Conservation (phyloP, 2,113 vertebrate genomes). For the Nerophis ophidion region DNA sequence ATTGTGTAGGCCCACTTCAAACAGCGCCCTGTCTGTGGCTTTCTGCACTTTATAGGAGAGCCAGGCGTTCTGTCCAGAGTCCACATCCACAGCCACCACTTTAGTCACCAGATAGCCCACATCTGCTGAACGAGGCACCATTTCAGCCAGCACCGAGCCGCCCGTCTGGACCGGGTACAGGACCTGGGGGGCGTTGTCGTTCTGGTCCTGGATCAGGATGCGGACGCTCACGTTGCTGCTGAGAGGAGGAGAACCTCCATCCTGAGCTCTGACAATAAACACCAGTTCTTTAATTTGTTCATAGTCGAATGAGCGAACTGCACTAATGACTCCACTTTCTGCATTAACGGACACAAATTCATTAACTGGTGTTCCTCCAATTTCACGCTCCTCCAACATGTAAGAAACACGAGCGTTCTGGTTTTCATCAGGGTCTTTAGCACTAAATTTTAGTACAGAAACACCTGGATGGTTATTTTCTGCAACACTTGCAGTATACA, state of each 20-base stretch:
- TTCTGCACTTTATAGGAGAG: not conserved
- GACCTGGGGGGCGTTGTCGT: constrained; percentile 3
- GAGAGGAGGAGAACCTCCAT: constrained; percentile 37
- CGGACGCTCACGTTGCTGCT: constrained; percentile 11
- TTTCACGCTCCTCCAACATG: constrained; percentile 37
- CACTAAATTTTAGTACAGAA: constrained; percentile 14
- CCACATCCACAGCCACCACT: constrained; percentile 1
- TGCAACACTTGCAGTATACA: constrained; percentile 17
- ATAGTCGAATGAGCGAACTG: constrained; percentile 61
- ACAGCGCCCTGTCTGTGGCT: not conserved
- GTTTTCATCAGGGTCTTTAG: constrained; percentile 29
- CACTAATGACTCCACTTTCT: constrained; percentile 55
- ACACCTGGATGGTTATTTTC: constrained; percentile 44
- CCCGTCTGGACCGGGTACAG: constrained; percentile 3
- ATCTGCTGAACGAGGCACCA: not conserved
- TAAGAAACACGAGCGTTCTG: constrained; percentile 68
- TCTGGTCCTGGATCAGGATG: not conserved
- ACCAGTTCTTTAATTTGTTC: constrained; percentile 47
- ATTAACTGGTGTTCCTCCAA: constrained; percentile 21
- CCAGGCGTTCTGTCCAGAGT: not conserved
- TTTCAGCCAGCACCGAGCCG: not conserved
- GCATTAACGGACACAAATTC: constrained; percentile 63
- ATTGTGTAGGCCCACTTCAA: too few relatives aligned
- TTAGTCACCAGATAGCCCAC: not conserved
- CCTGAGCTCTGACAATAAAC: constrained; percentile 29